Percentiles rank a stretch among this genome's conserved stretches.
Evolutionary conservation across 2,113 vertebrate genomes (phyloP).

Genomic region (Lampris incognitus): DNA sequence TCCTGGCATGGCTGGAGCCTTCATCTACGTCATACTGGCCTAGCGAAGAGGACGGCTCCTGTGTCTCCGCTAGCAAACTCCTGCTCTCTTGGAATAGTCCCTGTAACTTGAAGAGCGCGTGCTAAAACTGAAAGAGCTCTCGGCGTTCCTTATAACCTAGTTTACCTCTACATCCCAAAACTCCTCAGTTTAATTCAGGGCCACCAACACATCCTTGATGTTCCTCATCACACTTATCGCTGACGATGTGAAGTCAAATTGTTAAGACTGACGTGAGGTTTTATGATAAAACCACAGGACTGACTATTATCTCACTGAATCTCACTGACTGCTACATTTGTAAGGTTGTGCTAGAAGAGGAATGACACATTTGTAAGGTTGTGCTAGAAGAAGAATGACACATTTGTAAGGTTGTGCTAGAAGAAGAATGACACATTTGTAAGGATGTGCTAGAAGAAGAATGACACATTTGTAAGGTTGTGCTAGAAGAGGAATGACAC

Average conservation of each 20-base stretch:
- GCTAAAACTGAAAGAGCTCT: slow-evolving; percentile 11
- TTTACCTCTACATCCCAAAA: too few relatives aligned
- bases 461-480: too few relatives aligned
- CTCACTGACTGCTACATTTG: too few relatives aligned
- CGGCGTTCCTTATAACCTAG: slow-evolving; percentile 4
- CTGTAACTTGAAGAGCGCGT: not conserved
- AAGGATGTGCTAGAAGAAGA: too few relatives aligned
- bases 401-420: too few relatives aligned
- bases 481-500: too few relatives aligned
- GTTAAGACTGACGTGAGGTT: not conserved
- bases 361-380: too few relatives aligned
- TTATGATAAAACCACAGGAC: not conserved
- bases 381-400: too few relatives aligned
- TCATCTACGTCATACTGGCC: slow-evolving; percentile 3
- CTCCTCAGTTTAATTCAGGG: not conserved
- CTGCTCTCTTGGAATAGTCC: slow-evolving; percentile 11
- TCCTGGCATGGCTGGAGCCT: slow-evolving; percentile 16
- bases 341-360: too few relatives aligned
- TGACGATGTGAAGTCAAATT: not conserved
- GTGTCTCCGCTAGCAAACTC: slow-evolving; percentile 13
- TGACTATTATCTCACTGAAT: too few relatives aligned
- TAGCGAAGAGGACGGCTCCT: not conserved
- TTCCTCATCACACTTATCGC: not conserved
- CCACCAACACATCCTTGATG: not conserved
- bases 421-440: too few relatives aligned